Conservation (phyloP, 2,797 vertebrate genomes). For the Argentina silus region DNA sequence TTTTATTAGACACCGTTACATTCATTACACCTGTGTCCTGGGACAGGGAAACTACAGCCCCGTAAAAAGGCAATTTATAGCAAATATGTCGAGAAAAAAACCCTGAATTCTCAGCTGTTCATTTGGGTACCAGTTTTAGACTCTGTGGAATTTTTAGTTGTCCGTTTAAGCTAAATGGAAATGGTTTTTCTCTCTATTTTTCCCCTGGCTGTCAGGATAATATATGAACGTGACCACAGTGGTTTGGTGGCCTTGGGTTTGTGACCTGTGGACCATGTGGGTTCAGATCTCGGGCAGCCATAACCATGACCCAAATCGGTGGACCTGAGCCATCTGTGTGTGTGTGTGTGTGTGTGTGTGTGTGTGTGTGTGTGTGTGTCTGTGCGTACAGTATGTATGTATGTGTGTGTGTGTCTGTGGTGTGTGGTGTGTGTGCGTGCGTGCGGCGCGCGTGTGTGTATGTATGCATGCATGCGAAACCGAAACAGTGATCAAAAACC, state of each 20-base stretch:
- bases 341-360: no score
- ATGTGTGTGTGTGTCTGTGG: slow-evolving; percentile 41
- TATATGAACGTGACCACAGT: slow-evolving; percentile 37
- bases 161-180: no score
- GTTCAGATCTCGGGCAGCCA: slow-evolving; percentile 67
- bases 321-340: slow-evolving; percentile 55
- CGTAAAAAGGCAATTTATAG: no score
- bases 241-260: slow-evolving; percentile 76
- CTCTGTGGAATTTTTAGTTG: no score
- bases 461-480: no score
- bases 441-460: not conserved
- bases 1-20: not conserved
- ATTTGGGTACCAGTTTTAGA: no score
- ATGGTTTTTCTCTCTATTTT: not conserved
- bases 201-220: slow-evolving; percentile 15
- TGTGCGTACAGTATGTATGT: slow-evolving; percentile 40
- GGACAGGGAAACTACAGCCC: no score
- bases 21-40: not conserved
- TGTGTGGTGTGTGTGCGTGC: slow-evolving; percentile 24
- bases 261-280: slow-evolving; percentile 65
- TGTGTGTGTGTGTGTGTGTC: slow-evolving; percentile 37
- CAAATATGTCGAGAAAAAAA: no score
- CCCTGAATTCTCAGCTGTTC: no score
- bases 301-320: slow-evolving; percentile 60
- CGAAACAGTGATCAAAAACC: no score